Conservation (phyloP, 1,140 invertebrate genomes). For the Parapsyche elsis region DNA sequence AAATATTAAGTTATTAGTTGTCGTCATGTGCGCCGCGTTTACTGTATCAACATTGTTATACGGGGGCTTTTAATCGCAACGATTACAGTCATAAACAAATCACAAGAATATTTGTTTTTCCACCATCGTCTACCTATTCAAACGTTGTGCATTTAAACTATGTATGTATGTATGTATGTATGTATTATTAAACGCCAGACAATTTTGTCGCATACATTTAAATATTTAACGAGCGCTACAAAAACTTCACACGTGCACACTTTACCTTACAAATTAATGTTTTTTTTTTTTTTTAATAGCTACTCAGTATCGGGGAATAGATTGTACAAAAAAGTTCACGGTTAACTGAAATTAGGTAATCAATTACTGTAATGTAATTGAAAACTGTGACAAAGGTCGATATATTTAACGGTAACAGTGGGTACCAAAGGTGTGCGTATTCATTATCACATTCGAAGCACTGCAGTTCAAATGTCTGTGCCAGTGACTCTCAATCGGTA, state of each 20-base stretch:
- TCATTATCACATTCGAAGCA: slow-evolving; percentile 27
- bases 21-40: slow-evolving; percentile 23
- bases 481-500: slow-evolving; percentile 3
- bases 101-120: slow-evolving; percentile 34
- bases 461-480: background rate
- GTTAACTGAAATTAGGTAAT: too few species aligned
- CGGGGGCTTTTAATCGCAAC: slow-evolving; percentile 21
- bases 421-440: background rate
- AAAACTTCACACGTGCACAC: background rate
- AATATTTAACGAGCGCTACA: background rate
- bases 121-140: background rate
- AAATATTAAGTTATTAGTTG: slow-evolving; percentile 42
- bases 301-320: too few species aligned
- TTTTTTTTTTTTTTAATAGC: too few species aligned
- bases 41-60: slow-evolving; percentile 34
- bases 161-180: too few species aligned
- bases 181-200: background rate
- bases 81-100: slow-evolving; percentile 43
- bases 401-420: slow-evolving; percentile 16
- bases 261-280: too few species aligned
- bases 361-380: background rate
- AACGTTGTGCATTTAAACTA: too few species aligned
- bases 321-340: too few species aligned
- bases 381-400: background rate
- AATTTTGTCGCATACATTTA: slow-evolving; percentile 6